Conservation (phyloP, 2,888 invertebrate species). For the Athripsodes cinereus region DNA sequence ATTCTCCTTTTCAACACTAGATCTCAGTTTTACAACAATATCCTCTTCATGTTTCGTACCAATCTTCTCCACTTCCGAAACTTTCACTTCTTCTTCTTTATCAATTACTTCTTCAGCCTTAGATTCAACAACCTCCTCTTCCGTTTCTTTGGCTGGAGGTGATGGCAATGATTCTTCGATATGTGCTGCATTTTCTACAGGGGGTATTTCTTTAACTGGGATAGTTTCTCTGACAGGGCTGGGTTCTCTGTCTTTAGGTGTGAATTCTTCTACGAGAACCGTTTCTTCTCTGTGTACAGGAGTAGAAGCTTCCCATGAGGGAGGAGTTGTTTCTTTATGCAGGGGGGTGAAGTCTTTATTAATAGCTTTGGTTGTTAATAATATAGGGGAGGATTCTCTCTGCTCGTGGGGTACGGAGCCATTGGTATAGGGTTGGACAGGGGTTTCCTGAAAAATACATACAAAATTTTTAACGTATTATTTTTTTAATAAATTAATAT, state of each 20-base stretch:
- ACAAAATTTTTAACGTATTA: too few species aligned
- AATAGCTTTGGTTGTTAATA: constrained; percentile 13
- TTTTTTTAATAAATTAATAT: too few species aligned
- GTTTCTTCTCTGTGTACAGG: constrained; percentile 18
- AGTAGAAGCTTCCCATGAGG: constrained; percentile 24
- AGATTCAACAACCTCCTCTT: constrained; percentile 19
- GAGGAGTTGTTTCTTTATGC: constrained; percentile 19
- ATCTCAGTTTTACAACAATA: constrained; percentile 19
- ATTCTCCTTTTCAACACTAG: constrained; percentile 26
- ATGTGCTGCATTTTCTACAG: constrained; percentile 23
- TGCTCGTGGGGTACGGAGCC: constrained; percentile 44
- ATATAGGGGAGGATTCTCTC: constrained; percentile 29
- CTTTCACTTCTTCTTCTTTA: constrained; percentile 35
- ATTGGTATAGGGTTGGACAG: constrained; percentile 44
- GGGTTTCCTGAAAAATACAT: constrained; percentile 36
- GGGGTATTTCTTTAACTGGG: constrained; percentile 25
- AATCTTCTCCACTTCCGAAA: constrained; percentile 33
- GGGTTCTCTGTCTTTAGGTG: constrained; percentile 12
- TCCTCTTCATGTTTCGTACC: constrained; percentile 28
- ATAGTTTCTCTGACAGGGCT: constrained; percentile 27
- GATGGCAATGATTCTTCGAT: too few species aligned
- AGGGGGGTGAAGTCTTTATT: constrained; percentile 8
- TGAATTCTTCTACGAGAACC: constrained; percentile 10
- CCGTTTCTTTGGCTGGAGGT: constrained; percentile 14
- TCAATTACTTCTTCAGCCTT: constrained; percentile 20